A percentile compares a stretch with the other conserved stretches of the same genome.
phyloP scores from a whole-genome alignment of 2,113 vertebrate genomes.

The Mus pahari region DNA sequence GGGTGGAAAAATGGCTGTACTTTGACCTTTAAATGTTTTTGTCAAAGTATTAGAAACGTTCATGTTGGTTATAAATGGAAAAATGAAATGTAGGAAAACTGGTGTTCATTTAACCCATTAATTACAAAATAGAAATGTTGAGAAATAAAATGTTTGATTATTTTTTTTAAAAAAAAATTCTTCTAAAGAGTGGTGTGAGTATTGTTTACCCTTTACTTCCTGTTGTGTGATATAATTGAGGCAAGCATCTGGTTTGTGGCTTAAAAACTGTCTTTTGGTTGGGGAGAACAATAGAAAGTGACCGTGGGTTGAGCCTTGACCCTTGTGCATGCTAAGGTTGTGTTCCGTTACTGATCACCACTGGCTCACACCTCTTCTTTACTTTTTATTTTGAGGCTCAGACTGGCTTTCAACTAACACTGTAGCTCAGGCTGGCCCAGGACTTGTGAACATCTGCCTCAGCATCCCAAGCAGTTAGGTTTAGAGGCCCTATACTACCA shows the following conservation, averaged over 20 bases:
- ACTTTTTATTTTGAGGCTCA: background rate
- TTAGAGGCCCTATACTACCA: background rate
- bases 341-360: background rate
- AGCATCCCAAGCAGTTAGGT: background rate
- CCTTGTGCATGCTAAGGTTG: background rate
- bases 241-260: background rate
- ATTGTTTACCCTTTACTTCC: background rate
- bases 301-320: background rate
- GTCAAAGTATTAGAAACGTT: background rate
- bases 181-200: background rate
- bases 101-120: background rate
- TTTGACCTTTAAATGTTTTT: background rate
- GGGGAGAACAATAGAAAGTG: background rate
- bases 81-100: background rate
- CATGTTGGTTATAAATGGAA: background rate
- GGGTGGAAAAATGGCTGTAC: background rate
- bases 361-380: background rate
- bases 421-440: background rate
- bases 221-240: background rate
- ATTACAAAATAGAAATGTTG: background rate
- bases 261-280: background rate
- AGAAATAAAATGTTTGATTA: background rate
- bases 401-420: background rate
- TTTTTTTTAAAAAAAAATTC: background rate
- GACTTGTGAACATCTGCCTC: background rate